These are phyloP conservation scores for Scaptomyza hsui DNA, from an alignment of 1,140 invertebrate genomes.

Conservation along the genomic window DNA sequence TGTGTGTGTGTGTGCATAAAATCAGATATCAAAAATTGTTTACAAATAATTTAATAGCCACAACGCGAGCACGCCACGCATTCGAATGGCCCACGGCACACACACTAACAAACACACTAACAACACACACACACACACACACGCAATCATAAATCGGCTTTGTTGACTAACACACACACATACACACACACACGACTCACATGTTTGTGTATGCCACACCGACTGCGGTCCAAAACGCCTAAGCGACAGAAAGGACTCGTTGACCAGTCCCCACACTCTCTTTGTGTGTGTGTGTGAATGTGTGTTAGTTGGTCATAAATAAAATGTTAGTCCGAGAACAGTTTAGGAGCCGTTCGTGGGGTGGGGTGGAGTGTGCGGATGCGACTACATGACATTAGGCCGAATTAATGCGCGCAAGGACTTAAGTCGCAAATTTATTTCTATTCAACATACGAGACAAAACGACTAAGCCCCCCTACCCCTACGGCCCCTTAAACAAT, in stretches of 20 bases:
- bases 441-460: constrained; percentile 82
- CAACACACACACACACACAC: constrained; percentile 30
- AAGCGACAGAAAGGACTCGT: constrained; percentile 32
- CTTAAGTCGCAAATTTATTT: constrained; percentile 82
- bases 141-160: constrained; percentile 52
- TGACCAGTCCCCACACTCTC: neutral
- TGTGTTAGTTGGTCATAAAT: constrained; percentile 63
- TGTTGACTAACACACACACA: constrained; percentile 47
- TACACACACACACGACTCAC: constrained; percentile 26
- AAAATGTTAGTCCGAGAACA: constrained; percentile 80
- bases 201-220: constrained; percentile 45
- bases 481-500: neutral
- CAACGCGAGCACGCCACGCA: constrained; percentile 69
- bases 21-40: constrained; percentile 82
- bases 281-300: constrained; percentile 8
- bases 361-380: constrained; percentile 47
- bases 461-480: constrained; percentile 57
- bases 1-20: constrained; percentile 65
- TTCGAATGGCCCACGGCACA: constrained; percentile 48
- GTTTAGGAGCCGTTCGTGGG: constrained; percentile 21
- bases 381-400: constrained; percentile 81
- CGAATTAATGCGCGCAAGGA: constrained; percentile 81
- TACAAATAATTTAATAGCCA: constrained; percentile 81
- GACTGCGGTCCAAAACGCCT: constrained; percentile 36
- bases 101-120: constrained; percentile 31